These are phyloP conservation scores for Octodonta nipae DNA, from an alignment of 2,888 invertebrate genomes.

Conservation along the genomic window DNA sequence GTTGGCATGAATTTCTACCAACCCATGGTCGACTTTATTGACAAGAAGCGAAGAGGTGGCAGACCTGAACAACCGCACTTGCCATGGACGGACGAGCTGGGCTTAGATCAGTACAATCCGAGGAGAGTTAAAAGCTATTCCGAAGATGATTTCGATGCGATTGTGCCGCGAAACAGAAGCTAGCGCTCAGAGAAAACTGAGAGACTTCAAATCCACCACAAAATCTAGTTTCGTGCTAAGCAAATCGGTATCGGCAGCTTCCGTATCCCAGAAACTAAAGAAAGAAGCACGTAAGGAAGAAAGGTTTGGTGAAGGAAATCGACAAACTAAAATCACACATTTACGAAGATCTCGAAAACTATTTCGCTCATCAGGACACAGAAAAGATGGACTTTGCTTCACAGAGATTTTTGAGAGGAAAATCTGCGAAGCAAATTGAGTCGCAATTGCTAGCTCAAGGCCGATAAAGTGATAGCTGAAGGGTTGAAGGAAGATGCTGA, in stretches of 20 bases:
- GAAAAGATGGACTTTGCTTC: slow-evolving; percentile 32
- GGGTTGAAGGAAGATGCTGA: slow-evolving; percentile 34
- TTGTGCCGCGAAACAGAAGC: slow-evolving; percentile 54
- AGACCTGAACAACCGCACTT: slow-evolving; percentile 45
- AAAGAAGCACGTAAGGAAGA: slow-evolving; percentile 36
- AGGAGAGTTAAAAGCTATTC: slow-evolving; percentile 54
- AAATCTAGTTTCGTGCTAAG: slow-evolving; percentile 49
- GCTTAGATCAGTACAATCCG: slow-evolving; percentile 52
- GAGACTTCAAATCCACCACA: slow-evolving; percentile 45
- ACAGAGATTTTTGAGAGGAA: slow-evolving; percentile 42
- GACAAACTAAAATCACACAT: slow-evolving; percentile 35
- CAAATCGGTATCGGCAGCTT: slow-evolving; percentile 49
- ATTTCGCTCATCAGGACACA: slow-evolving; percentile 30
- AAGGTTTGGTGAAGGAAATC: slow-evolving; percentile 36
- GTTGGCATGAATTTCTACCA: slow-evolving; percentile 75
- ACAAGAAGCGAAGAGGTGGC: slow-evolving; percentile 45
- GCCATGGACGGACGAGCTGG: slow-evolving; percentile 60
- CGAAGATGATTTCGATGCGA: slow-evolving; percentile 49
- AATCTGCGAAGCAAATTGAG: slow-evolving; percentile 40
- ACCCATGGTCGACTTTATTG: slow-evolving; percentile 76
- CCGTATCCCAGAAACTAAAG: slow-evolving; percentile 50
- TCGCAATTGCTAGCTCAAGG: slow-evolving; percentile 49
- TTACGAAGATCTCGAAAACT: slow-evolving; percentile 36
- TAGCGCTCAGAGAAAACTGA: slow-evolving; percentile 54
- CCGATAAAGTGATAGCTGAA: slow-evolving; percentile 38